These are phyloP conservation scores for Lophotis ruficrista DNA, from an alignment of 2,113 vertebrate species.

Conservation along the genomic window DNA sequence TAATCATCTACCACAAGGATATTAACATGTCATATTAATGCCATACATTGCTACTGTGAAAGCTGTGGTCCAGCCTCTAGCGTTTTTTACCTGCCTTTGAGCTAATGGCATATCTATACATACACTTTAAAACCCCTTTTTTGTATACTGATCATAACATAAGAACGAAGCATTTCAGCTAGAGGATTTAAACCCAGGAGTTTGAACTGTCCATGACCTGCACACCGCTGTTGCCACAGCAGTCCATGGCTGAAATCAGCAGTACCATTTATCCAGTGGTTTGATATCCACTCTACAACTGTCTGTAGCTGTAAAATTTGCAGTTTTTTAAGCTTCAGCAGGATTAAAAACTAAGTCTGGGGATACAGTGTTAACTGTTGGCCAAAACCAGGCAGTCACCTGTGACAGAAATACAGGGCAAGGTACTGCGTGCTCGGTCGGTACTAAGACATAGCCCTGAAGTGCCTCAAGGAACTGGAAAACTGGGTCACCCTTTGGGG, in stretches of 20 bases:
- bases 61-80: background rate
- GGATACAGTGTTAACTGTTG: background rate
- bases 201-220: background rate
- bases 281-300: background rate
- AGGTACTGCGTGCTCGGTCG: background rate
- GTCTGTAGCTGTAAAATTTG: background rate
- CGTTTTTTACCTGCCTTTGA: background rate
- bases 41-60: background rate
- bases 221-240: background rate
- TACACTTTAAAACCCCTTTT: background rate
- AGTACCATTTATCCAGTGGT: background rate
- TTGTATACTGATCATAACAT: background rate
- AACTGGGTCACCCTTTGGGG: background rate
- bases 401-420: fast-evolving
- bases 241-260: background rate
- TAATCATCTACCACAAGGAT: constrained; percentile 6
- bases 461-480: background rate
- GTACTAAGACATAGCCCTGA: background rate
- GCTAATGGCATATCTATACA: background rate
- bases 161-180: background rate
- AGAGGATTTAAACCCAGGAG: background rate
- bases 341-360: background rate
- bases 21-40: constrained; percentile 18
- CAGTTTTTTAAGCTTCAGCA: background rate
- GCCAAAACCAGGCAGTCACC: background rate